Base-by-base conservation (phyloP, 2,113 vertebrate genomes). In the Xenus cinereus region DNA sequence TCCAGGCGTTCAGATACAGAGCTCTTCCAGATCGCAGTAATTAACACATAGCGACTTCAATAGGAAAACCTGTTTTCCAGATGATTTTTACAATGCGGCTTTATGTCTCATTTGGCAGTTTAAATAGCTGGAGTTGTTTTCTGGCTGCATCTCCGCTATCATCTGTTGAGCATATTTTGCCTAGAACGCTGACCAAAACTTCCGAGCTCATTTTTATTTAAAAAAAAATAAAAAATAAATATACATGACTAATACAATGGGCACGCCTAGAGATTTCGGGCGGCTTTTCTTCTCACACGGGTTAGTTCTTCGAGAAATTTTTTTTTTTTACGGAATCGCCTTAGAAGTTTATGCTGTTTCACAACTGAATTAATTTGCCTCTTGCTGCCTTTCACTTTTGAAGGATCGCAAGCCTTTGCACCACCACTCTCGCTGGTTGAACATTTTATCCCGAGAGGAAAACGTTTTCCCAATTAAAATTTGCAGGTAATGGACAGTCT, bases 71-170 rank as follows among this genome's bases (percentile, higher is more conserved):
- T 98, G 98, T 98, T 98, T 98, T 98, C 98, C 98, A 98, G 98
- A 98, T 98, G 98, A 98, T 98, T 98, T 98, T 98, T 98, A 98
- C 98, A 98, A 98, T 98, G 98, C 97, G 95, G 98, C 98, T 98
- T 98, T 98, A 98, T 98, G 98, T 98, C 98, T 98, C 98, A 98
- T 98, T 98, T 98, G 98, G 98, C 98, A 98, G 97, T 98, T 98
- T 98, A 98, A 98, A 98, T 97, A 97, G 98, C 97, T 98, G 98
- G 98, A 98, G 98, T 98, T 98, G 97, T 96, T 98, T 98, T 95
- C 98, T 98, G 98, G 98, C 98, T 97, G 97, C 97, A 96, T 97
- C 96, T 97, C 97, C 93, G 59, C 97, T 98, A 97, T 98, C 98
- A 98, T 98, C 98, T 98, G 98, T 98, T 98, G 98, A 98, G 97